Evolutionary conservation across 2,797 vertebrate genomes (phyloP).

Genomic region (Peromyscus aztecus): DNA sequence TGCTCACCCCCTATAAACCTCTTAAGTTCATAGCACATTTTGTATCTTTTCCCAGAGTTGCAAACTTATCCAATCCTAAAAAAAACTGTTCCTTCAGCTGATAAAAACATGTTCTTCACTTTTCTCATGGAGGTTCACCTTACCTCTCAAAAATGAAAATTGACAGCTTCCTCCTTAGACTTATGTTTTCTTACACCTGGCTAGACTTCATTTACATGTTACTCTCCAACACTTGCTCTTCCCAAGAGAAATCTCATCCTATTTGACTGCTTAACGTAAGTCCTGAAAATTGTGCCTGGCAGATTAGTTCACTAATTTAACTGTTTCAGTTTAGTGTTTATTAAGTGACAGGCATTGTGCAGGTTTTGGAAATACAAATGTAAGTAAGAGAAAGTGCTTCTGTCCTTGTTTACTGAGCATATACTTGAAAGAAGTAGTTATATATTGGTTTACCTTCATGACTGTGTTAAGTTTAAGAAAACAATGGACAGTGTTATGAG

Average conservation of each 20-base stretch:
- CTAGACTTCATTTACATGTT: background rate
- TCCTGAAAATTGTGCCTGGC: background rate
- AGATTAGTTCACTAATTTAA: slow-evolving; percentile 41
- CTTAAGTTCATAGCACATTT: background rate
- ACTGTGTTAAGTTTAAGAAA: background rate
- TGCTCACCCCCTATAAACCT: background rate
- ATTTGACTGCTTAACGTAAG: background rate
- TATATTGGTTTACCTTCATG: slow-evolving; percentile 3
- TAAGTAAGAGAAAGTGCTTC: slow-evolving; percentile 37
- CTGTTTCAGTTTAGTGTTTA: slow-evolving; percentile 48
- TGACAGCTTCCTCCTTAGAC: background rate
- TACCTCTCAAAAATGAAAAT: background rate
- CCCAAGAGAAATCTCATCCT: background rate
- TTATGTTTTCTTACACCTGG: background rate
- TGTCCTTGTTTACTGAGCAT: background rate
- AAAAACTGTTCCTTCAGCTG: background rate
- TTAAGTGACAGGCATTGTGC: slow-evolving; percentile 6
- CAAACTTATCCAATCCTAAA: too few relatives aligned
- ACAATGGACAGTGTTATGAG: background rate
- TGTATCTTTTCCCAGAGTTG: background rate
- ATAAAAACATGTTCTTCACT: background rate
- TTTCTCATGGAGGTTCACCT: background rate
- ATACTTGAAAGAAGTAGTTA: slow-evolving; percentile 21
- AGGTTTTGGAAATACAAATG: background rate
- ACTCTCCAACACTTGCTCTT: background rate